Base-by-base conservation (phyloP, 2,888 invertebrate genomes). In the Listrodromus nycthemerus region DNA sequence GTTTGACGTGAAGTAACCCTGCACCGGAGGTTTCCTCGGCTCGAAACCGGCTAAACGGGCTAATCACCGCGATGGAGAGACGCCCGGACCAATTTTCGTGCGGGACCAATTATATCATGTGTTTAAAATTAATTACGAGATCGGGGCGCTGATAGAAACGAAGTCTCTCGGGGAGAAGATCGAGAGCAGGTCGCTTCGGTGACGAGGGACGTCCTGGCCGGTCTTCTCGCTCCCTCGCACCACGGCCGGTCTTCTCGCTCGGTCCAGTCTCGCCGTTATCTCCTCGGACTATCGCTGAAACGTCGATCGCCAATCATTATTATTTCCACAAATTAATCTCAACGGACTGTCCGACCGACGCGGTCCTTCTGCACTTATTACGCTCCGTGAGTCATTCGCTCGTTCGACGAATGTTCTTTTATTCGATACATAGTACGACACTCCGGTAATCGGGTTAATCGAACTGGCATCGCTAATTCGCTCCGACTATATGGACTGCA, bases 51-150 rank as follows among this genome's bases (percentile, higher is more conserved):
- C 87, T 87, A 87, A 87, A 85, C 87, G 86, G 84, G 87, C 87
- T 86, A 87, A 87, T 86, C 87, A 84, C 73, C 84, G 58, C 77
- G 82, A 83, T 81, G 85, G 83, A 85, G 85, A 84, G 85, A 85
- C 86, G 82, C 84, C 70, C 86, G 85, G 88, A 87, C 87, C 88
- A 90, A 91, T 90, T 90, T 90, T 89, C 90, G 89, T 88, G 75
- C 83, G 86, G 88, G 88, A 88, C 91, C 92, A 92, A 92, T 92
- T 92, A 92, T 91, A 92, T 91, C 85, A 85, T 91, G 91, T 91
- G 91, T 91, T 92, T 92, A 91, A 92, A 92, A 92, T 92, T 92
- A 92, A 92, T 92, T 92, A 92, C 89, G 90, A 91, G 91, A 92
- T 92, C 90, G 89, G 86, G 41, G 70, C 86, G 84, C 86, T 89